phyloP scores from a whole-genome alignment of 2,797 vertebrate genomes.

The Galaxias olidus region DNA sequence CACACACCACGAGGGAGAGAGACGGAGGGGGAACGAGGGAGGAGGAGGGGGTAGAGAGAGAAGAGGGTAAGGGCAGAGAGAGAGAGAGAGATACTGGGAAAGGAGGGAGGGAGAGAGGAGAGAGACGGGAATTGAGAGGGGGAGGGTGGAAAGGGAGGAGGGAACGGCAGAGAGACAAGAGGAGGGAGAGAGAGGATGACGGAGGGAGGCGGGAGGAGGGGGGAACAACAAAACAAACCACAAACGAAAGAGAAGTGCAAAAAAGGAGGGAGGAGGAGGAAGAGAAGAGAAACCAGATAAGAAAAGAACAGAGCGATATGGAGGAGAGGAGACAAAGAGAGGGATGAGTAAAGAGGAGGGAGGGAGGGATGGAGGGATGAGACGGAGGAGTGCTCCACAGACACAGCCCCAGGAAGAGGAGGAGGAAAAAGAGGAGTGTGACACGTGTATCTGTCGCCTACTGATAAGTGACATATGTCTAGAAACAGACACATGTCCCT shows the following conservation, averaged over 20 bases:
- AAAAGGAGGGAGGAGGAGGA: conserved; percentile 11
- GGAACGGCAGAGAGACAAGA: conserved; percentile 5
- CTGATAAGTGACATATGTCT: conserved; percentile 53
- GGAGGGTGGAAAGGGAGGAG: background rate
- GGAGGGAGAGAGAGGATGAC: conserved; percentile 5
- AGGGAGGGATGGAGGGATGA: background rate
- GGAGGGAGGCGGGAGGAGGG: conserved; percentile 6
- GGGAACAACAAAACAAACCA: background rate
- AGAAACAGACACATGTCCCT: background rate
- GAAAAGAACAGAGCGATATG: background rate
- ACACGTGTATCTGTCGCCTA: conserved; percentile 56
- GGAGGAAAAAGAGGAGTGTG: conserved; percentile 49
- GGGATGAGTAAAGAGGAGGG: too few relatives aligned
- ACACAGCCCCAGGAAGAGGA: conserved; percentile 26
- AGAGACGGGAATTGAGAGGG: background rate
- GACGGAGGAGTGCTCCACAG: conserved; percentile 2
- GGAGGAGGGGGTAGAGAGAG: conserved; percentile 38
- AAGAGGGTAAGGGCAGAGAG: conserved; percentile 3
- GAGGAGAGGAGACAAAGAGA: background rate
- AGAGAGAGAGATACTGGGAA: conserved; percentile 5
- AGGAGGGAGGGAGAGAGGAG: conserved; percentile 13
- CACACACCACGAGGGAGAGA: conserved; percentile 3
- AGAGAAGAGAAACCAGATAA: too few relatives aligned
- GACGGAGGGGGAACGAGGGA: conserved; percentile 25
- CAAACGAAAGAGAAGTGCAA: too few relatives aligned